Percentiles rank a stretch among this genome's conserved stretches.
Conservation (phyloP, 1,140 invertebrate genomes). For the Delia radicum region DNA sequence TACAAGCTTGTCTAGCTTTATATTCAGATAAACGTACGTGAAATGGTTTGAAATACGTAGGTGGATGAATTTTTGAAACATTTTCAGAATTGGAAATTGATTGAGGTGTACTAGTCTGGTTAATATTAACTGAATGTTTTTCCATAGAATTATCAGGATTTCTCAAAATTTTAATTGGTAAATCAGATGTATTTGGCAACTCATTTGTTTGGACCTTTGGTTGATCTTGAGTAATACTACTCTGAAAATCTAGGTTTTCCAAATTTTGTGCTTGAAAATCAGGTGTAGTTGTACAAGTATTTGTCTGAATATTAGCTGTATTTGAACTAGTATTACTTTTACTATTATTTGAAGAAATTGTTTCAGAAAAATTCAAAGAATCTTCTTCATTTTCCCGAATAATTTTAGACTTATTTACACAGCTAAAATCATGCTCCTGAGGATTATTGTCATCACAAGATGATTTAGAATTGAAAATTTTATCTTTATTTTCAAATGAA, state of each 20-base stretch:
- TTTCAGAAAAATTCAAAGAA: not conserved
- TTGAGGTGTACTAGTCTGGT: no score
- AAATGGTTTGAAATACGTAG: slow-evolving; percentile 18
- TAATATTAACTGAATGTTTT: no score
- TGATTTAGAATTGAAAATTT: not conserved
- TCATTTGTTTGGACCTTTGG: not conserved
- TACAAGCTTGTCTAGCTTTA: not conserved
- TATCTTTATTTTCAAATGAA: no score
- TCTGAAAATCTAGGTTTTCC: not conserved
- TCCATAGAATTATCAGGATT: no score
- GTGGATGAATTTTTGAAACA: not conserved
- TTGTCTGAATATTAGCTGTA: no score
- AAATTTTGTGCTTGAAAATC: not conserved
- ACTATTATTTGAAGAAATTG: no score
- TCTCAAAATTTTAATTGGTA: not conserved
- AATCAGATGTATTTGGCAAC: not conserved
- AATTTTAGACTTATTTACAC: not conserved
- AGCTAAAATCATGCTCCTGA: not conserved
- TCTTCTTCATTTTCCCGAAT: not conserved
- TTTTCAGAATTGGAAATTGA: no score
- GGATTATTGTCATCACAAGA: no score
- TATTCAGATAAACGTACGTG: slow-evolving; percentile 18
- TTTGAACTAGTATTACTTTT: no score
- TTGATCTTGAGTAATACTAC: not conserved
- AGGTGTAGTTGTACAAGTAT: not conserved